Base-by-base conservation (phyloP, 2,113 vertebrate genomes). In the Sporophila hypoxantha region DNA sequence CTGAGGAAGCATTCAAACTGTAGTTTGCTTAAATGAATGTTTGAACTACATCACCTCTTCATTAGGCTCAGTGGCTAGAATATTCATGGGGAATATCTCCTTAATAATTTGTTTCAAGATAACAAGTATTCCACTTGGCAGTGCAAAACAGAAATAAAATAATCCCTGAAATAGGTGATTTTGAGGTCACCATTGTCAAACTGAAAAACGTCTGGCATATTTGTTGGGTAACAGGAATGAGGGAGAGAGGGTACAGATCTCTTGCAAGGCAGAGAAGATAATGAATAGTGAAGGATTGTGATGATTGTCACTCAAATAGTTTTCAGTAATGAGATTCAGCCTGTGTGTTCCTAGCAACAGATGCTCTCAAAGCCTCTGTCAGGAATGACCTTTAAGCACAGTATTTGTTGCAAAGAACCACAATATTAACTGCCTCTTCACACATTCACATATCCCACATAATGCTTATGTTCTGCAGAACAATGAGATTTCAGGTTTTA, bases 251-350 rank as follows among this genome's bases (percentile, higher is more conserved):
- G 66, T 68, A 46, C 65, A 77, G 89, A 81, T 75, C 50, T 77
- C 61, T 77, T 71, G 68, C 46, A 68, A 85, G 86, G 57, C 32
- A 87, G 42, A 61, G 53, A 71, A 82, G 65, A 89, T 80, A 81
- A 91, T 74, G 76, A 91, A 70, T 53, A 85, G 46, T 57, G 76
- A 91, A 93, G 76, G 41, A 56, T 22, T 42, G 74, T 71, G 53
- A 74, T 80, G 82, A 94, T 85, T 89, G 93, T 93, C 89, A 91
- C 87, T 94, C 80, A 92, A 71, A 80, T 27, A 92, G 53, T 83
- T 91, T 85, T 81, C 65, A 70, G 16, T 94, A 93, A 87, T 91
- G 85, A 92, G 73, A 82, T 94, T 91, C 89, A 89, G 85, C 42
- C 62, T 83, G 61, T 89, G 82, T 70, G 44, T 57, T 94, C 87